These are phyloP conservation scores for Nothobranchius kuhntae DNA, from an alignment of 2,113 vertebrate genomes.

Conservation along the genomic window DNA sequence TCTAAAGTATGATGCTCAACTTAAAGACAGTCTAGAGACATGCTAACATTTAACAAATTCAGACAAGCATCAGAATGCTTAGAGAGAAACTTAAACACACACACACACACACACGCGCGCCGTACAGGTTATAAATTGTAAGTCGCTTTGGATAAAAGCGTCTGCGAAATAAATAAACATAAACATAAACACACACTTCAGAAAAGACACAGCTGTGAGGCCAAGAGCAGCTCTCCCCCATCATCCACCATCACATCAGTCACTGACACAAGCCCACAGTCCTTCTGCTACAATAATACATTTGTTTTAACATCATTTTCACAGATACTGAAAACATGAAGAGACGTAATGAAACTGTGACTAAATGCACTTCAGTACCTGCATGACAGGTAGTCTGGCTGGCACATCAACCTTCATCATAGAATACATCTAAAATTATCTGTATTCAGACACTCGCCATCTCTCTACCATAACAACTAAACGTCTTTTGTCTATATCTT, in stretches of 20 bases:
- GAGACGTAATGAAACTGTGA: not conserved
- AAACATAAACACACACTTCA: slow-evolving; percentile 26
- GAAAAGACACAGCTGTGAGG: slow-evolving; percentile 66
- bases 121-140: too few relatives aligned
- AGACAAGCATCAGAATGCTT: not conserved
- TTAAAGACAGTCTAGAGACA: not conserved
- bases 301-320: slow-evolving; percentile 81
- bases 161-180: not conserved
- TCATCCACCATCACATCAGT: slow-evolving; percentile 44
- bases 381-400: slow-evolving; percentile 37
- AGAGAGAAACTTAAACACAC: slow-evolving; percentile 5
- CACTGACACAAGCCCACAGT: slow-evolving; percentile 78
- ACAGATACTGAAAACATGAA: slow-evolving; percentile 82
- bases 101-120: not conserved
- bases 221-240: slow-evolving; percentile 40
- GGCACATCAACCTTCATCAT: too few relatives aligned
- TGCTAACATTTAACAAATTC: not conserved
- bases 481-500: not conserved
- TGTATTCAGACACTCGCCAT: not conserved
- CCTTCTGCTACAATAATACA: slow-evolving; percentile 70
- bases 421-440: not conserved
- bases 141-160: too few relatives aligned
- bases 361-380: slow-evolving; percentile 78
- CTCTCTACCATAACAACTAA: not conserved
- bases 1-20: not conserved